Evolutionary conservation across 2,113 vertebrate genomes (phyloP).

Genomic region (Hippopotamus amphibius): DNA sequence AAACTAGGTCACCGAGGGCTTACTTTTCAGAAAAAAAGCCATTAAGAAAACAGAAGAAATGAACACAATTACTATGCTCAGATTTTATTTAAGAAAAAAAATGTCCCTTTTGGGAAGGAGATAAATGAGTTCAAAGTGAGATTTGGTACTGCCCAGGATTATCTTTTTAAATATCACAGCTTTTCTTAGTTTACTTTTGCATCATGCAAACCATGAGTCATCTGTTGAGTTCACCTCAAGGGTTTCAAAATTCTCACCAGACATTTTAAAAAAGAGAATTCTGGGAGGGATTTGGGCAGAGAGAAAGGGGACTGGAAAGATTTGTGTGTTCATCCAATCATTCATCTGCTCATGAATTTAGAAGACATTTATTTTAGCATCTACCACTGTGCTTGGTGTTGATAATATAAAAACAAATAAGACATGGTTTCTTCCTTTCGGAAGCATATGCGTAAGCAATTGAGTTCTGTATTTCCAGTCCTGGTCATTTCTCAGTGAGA

Average conservation of each 20-base stretch:
- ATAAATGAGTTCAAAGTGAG: slow-evolving; percentile 22
- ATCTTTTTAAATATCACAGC: slow-evolving; percentile 52
- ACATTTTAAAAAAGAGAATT: slow-evolving; percentile 20
- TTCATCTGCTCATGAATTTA: background rate
- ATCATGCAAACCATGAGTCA: slow-evolving; percentile 62
- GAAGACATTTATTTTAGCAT: background rate
- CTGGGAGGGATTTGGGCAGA: background rate
- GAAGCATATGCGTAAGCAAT: background rate
- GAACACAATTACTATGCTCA: background rate
- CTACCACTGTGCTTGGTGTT: background rate
- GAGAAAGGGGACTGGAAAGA: background rate
- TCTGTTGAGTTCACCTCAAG: slow-evolving; percentile 40
- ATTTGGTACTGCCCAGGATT: background rate
- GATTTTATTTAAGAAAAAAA: slow-evolving; percentile 49
- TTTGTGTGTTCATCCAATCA: background rate
- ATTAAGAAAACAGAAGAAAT: slow-evolving; percentile 11
- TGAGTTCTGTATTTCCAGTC: background rate
- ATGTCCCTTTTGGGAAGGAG: background rate
- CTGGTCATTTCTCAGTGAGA: background rate
- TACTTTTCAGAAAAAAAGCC: slow-evolving; percentile 41
- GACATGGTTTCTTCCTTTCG: background rate
- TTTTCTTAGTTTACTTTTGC: slow-evolving; percentile 65
- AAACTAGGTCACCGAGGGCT: background rate
- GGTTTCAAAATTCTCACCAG: slow-evolving; percentile 42
- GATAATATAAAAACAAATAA: background rate